Percentiles rank a stretch among this genome's conserved stretches.
phyloP scores from a whole-genome alignment of 2,888 invertebrate species.

The Rotaria magnacalcarata region DNA sequence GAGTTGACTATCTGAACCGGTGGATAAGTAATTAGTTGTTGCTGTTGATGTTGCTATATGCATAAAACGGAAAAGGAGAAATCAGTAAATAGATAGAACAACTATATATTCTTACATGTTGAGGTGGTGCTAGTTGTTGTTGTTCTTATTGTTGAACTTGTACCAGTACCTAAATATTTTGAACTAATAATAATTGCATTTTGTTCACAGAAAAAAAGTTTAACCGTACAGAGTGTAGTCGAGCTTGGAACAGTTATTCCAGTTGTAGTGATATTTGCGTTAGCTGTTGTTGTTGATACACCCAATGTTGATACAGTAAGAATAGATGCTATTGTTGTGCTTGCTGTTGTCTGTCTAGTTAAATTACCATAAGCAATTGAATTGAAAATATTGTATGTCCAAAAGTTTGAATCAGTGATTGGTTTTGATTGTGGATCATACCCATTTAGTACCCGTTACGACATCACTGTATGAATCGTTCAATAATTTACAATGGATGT shows the following conservation, averaged over 20 bases:
- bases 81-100: background rate
- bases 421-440: constrained; percentile 2
- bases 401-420: background rate
- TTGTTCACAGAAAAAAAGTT: too few species aligned
- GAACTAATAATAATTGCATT: background rate
- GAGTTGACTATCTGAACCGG: background rate
- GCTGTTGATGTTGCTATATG: background rate
- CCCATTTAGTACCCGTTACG: background rate
- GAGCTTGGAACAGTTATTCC: background rate
- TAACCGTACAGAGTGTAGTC: background rate
- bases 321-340: background rate
- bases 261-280: background rate
- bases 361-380: background rate
- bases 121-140: background rate
- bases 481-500: background rate
- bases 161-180: background rate
- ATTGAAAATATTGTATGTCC: background rate
- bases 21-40: background rate
- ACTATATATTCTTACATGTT: background rate
- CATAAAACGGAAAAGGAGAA: too few species aligned
- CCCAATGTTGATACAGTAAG: background rate
- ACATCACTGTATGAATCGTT: background rate
- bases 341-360: background rate
- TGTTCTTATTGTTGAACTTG: background rate
- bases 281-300: background rate